Conservation (phyloP, 2,113 vertebrate genomes). For the Oryzias woworae region DNA sequence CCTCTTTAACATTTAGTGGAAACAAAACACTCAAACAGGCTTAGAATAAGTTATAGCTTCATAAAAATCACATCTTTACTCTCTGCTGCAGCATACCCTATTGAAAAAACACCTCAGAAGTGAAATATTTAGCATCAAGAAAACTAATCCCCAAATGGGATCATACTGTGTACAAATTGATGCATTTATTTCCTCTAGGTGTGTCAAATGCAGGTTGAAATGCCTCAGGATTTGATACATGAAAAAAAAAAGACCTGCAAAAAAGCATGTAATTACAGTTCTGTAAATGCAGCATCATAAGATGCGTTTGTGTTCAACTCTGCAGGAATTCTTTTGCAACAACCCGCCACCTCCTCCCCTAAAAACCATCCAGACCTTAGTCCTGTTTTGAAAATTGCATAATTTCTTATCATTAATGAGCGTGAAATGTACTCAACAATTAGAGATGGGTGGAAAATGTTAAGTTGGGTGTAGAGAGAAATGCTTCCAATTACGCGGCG, state of each 20-base stretch:
- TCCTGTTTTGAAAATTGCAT: conserved; percentile 67
- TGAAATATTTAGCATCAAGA: neutral
- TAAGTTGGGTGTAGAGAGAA: conserved; percentile 70
- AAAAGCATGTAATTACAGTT: conserved; percentile 36
- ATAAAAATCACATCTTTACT: too few relatives aligned
- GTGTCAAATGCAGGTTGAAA: neutral
- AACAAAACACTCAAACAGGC: too few relatives aligned
- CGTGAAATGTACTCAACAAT: conserved; percentile 67
- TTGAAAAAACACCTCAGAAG: too few relatives aligned
- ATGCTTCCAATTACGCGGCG: conserved; percentile 68
- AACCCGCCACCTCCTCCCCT: neutral
- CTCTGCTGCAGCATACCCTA: too few relatives aligned
- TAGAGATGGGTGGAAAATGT: conserved; percentile 70
- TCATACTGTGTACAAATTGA: neutral
- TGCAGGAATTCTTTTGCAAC: conserved; percentile 37
- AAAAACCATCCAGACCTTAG: conserved; percentile 38
- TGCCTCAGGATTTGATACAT: too few relatives aligned
- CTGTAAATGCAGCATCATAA: conserved; percentile 24
- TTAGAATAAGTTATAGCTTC: too few relatives aligned
- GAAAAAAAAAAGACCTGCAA: too few relatives aligned
- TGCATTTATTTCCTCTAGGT: conserved; percentile 2
- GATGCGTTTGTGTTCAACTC: conserved; percentile 23
- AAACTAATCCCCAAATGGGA: neutral
- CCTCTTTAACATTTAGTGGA: too few relatives aligned
- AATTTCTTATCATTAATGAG: conserved; percentile 70